Base-by-base conservation (phyloP, 1,140 invertebrate species). In the Whitmania pigra region DNA sequence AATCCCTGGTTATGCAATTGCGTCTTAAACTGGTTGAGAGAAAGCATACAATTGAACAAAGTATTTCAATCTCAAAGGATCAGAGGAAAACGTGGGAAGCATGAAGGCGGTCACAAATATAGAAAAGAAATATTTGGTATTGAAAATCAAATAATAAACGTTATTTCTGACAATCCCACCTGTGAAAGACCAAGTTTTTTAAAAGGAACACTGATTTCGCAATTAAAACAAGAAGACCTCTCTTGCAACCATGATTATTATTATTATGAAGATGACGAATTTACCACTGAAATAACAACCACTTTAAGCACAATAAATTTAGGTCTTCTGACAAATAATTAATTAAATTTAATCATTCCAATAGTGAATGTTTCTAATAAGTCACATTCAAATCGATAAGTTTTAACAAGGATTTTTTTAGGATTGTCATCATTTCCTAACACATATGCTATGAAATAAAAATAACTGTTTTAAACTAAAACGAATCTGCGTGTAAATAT, bases 1-100 rank as follows among this genome's bases (percentile, higher is more conserved):
- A 72, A 72, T 53, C 71, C 71, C 11, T 72, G 71, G 71, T 49
- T 72, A 20, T 72, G 71, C 49, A 72, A 72, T 63, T 72, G 71
- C 27, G 22, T 67, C 9, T 29, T 72, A 22, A 67, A 67, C 53
- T 72, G 71, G 71, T 20, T 72, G 18, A 71, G 55, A 43, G 40
- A 60, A 18, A 57, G 60, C 18, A 22, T 25, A 53, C 20, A 71
- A 40, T 22, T 53, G 1, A 25, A 6, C 15, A 63, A 25, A n/a
- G 71, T 31, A 15, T 57, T 57, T 49, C 6, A 36, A 3, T 49
- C 43, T 15, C 43, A 49, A 49, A 49, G 43, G 15, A 49, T 15
- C 15, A 4, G 43, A 15, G 43, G 43, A 49, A 49, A 49, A 49
- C 9, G 43, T 7, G 43, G 43, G 43, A 49, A 49, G 43, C 43